Base-by-base conservation (phyloP, 2,888 invertebrate species). In the Sinhomidia bicolor region DNA sequence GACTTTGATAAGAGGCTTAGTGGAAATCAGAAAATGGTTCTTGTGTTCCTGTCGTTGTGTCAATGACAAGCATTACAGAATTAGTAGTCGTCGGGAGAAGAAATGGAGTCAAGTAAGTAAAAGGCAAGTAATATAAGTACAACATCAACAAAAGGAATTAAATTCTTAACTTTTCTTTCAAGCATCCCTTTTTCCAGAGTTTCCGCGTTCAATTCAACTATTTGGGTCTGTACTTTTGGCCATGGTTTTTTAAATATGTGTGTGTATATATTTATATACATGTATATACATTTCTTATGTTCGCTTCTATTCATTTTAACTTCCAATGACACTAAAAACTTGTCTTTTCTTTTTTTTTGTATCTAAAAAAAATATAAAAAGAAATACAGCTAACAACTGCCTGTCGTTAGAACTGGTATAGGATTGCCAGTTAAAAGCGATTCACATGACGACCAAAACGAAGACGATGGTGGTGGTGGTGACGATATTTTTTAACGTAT, bases 1-100 rank as follows among this genome's bases (percentile, higher is more conserved):
- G 32, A 65, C 65, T 65, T 68, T 41, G 65, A 36, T 65, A 65
- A 65, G 65, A n/a, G 65, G 36, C 65, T 65, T 65, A 65, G n/a
- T 65, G 20, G 17, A 36, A 68, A 41, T 41, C 68, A 41, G 41
- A 68, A 68, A 68, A 68, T 41, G 68, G 36, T 68, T 68, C 20
- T 36, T 20, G 12, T 41, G 41, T 62, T 23, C 17, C 14, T 32
- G 32, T 65, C 32, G 41, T 68, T 68, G 20, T 68, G 68, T 68
- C 65, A 65, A 65, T 65, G 14, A 20, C 41, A 74, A 74, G n/a
- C 47, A 74, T 74, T 47, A 36, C 23, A 1, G 41, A 54, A 47
- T 57, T 62, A 60, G 79, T 60, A 57, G 32, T 79, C 57, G 32
- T 79, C 57, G 9, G 17, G 23, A 51, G 29, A 36, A 60, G 14